These are phyloP conservation scores for Clepsis dumicolana DNA, from an alignment of 2,888 invertebrate species.

Conservation along the genomic window DNA sequence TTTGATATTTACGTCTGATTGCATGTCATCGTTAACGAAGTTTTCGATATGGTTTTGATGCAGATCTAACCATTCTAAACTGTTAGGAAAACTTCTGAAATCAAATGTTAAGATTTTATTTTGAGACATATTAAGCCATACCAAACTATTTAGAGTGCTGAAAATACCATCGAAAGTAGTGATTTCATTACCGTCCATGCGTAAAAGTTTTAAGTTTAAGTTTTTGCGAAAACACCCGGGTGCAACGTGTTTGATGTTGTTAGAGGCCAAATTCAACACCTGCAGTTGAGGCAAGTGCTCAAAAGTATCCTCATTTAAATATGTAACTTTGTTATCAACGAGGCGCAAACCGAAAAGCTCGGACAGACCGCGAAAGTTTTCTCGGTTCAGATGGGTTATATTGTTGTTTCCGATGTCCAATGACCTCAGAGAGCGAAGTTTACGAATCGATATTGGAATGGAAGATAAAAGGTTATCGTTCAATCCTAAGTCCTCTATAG, in stretches of 20 bases:
- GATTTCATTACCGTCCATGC: slow-evolving; percentile 93
- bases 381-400: slow-evolving; percentile 89
- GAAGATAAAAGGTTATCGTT: slow-evolving; percentile 90
- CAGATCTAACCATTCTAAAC: slow-evolving; percentile 92
- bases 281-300: slow-evolving; percentile 90
- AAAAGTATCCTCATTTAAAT: slow-evolving; percentile 91
- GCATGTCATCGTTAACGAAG: slow-evolving; percentile 86
- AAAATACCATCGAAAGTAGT: slow-evolving; percentile 90
- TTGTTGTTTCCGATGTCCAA: slow-evolving; percentile 94
- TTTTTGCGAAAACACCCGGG: slow-evolving; percentile 91
- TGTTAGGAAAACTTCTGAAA: slow-evolving; percentile 90
- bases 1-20: slow-evolving; percentile 87
- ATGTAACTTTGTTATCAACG: slow-evolving; percentile 92
- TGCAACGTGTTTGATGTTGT: slow-evolving; percentile 90
- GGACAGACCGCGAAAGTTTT: slow-evolving; percentile 90
- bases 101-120: slow-evolving; percentile 92
- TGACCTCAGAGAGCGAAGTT: slow-evolving; percentile 89
- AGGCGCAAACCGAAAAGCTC: slow-evolving; percentile 92
- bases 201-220: slow-evolving; percentile 89
- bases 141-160: slow-evolving; percentile 88
- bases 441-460: slow-evolving; percentile 89
- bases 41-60: slow-evolving; percentile 90
- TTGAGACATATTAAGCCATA: slow-evolving; percentile 93
- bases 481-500: slow-evolving; percentile 90
- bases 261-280: slow-evolving; percentile 92